phyloP scores from a whole-genome alignment of 2,113 vertebrate species.

The Lynx canadensis region DNA sequence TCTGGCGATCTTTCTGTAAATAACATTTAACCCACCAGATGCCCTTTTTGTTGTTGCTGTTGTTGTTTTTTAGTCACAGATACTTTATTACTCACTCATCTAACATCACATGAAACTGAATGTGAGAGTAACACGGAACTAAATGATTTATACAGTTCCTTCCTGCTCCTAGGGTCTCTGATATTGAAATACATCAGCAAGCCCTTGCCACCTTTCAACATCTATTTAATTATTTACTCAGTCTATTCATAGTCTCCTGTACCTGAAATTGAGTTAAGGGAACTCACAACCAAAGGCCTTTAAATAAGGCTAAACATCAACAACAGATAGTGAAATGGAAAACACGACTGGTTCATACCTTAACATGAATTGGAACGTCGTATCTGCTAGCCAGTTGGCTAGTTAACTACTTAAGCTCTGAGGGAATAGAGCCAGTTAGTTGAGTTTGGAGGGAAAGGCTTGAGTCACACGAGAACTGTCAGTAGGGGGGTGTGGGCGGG shows the following conservation, averaged over 20 bases:
- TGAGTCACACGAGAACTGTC: not conserved
- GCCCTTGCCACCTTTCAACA: not conserved
- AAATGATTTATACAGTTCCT: not conserved
- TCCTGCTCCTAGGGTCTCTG: not conserved
- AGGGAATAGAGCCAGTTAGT: not conserved
- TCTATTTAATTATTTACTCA: constrained; percentile 8
- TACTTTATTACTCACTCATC: not conserved
- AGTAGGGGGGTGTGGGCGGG: accelerated
- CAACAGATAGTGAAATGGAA: not conserved
- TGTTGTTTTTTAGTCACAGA: not conserved
- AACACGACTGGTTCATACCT: not conserved
- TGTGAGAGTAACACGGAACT: not conserved
- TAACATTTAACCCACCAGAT: too few species aligned
- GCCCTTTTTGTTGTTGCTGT: too few species aligned
- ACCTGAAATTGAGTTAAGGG: not conserved
- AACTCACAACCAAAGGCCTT: not conserved
- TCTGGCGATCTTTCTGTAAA: not conserved
- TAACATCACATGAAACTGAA: not conserved
- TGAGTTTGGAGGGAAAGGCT: not conserved
- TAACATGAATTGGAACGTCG: too few species aligned
- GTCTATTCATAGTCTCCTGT: not conserved
- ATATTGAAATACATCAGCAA: not conserved
- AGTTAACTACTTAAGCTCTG: not conserved
- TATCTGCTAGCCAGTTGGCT: not conserved
- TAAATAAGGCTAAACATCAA: not conserved